phyloP scores from a whole-genome alignment of 2,888 invertebrate species.

The Sycophila texana region DNA sequence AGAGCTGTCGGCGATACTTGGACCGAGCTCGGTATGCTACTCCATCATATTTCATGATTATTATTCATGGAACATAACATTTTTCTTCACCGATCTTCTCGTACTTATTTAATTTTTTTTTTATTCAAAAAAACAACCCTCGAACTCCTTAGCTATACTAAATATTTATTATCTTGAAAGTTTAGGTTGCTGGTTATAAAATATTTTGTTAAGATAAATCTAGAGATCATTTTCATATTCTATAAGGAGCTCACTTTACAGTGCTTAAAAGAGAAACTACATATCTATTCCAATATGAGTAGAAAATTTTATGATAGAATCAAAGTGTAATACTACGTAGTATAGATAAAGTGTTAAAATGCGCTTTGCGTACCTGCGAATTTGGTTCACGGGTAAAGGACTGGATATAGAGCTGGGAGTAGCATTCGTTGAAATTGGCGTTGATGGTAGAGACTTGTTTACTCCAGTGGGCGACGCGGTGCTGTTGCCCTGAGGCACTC shows the following conservation, averaged over 20 bases:
- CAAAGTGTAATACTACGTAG: too few relatives aligned
- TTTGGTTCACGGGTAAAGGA: slow-evolving; percentile 74
- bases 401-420: slow-evolving; percentile 77
- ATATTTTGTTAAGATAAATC: too few relatives aligned
- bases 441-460: slow-evolving; percentile 68
- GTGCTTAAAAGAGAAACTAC: too few relatives aligned
- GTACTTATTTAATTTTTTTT: background rate
- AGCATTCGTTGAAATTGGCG: slow-evolving; percentile 78
- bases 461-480: slow-evolving; percentile 68
- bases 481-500: slow-evolving; percentile 72
- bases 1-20: slow-evolving; percentile 69
- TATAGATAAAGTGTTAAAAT: too few relatives aligned
- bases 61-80: slow-evolving; percentile 20
- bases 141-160: background rate
- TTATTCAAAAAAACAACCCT: background rate
- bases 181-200: too few relatives aligned
- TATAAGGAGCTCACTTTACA: too few relatives aligned
- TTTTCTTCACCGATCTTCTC: background rate
- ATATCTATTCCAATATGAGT: too few relatives aligned
- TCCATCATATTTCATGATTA: slow-evolving; percentile 56
- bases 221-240: too few relatives aligned
- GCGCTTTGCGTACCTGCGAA: slow-evolving; percentile 69
- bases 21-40: slow-evolving; percentile 71
- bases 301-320: too few relatives aligned
- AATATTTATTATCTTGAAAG: background rate